phyloP scores from a whole-genome alignment of 2,888 invertebrate genomes.

The Vanessa cardui region DNA sequence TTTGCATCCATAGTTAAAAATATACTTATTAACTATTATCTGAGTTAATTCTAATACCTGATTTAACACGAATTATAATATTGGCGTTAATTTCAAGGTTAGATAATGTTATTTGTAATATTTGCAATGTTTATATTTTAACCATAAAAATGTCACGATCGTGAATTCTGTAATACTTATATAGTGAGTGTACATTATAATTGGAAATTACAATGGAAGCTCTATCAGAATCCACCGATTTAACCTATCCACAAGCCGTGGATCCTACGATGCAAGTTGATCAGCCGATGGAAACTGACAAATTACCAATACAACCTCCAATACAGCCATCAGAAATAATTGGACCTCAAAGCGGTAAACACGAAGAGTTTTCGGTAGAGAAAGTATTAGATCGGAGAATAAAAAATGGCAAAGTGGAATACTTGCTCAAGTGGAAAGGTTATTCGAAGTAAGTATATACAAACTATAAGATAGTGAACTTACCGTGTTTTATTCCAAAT shows the following conservation, averaged over 20 bases:
- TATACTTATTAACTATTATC: too few relatives aligned
- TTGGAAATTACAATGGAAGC: slow-evolving; percentile 46
- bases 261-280: slow-evolving; percentile 46
- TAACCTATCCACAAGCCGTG: slow-evolving; percentile 42
- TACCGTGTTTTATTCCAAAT: too few relatives aligned
- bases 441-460: slow-evolving; percentile 82
- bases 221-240: slow-evolving; percentile 45
- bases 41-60: too few relatives aligned
- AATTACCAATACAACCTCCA: slow-evolving; percentile 18
- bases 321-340: slow-evolving; percentile 34
- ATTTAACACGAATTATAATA: background rate
- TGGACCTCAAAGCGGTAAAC: slow-evolving; percentile 64
- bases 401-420: slow-evolving; percentile 87
- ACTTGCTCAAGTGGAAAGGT: slow-evolving; percentile 86
- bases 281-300: slow-evolving; percentile 48
- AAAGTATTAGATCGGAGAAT: slow-evolving; percentile 87
- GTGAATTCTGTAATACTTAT: background rate
- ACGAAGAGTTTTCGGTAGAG: slow-evolving; percentile 89
- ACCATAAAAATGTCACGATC: background rate
- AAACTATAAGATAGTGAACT: background rate
- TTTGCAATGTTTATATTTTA: background rate
- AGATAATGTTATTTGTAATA: background rate
- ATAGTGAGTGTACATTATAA: background rate
- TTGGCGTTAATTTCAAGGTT: background rate
- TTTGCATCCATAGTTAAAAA: too few relatives aligned